Evolutionary conservation across 2,797 vertebrate genomes (phyloP), one percentile per base, ranked within the genome.

Genomic region (Sebastes diaconus): DNA sequence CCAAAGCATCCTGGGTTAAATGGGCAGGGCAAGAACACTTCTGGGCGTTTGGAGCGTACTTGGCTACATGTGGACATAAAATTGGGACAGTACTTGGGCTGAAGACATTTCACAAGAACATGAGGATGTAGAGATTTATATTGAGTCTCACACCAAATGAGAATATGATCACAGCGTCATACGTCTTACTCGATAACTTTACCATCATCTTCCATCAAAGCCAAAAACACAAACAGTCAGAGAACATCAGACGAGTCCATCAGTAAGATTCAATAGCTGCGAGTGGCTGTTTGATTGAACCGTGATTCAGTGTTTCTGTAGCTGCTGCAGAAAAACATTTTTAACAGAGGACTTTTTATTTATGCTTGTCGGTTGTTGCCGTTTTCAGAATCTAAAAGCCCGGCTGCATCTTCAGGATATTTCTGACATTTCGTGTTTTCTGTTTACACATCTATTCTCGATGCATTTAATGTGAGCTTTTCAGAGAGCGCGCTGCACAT

Each of bases 401-500:
- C 10, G 6, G 34, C 63, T 39, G 36, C 63, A 65, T 65, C 8
- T 65, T 3, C 34, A 65, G 63, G 36, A 39, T 65, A 25, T 65
- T 65, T 57, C 24, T 6, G 54, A 1, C 3, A 57, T 61, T 42
- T 25, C 14, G 1, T 65, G 63, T 24, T 65, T 65, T 42, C 22
- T 42, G 63, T 65, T 42, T 42, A 39, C 13, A 14, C 63, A 42
- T 65, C 63, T 65, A 65, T 65, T 65, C 39, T 25, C 2, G 57
- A 82, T 81, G 50, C 46, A 52, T 52, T n/a, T 10, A 52, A n/a
- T 52, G 50, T n/a, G 50, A n/a, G 18, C 9, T n/a, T 52, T 52
- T 52, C 50, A 52, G 50, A 20, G 18, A 66, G 65, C 54, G 60
- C 18, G 64, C 75, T 14, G 67, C 80, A 73, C 46, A 64, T 22